Evolutionary conservation across 2,888 invertebrate species (phyloP), one percentile per base, ranked within the genome.

Genomic region (Anoplius nigerrimus): DNA sequence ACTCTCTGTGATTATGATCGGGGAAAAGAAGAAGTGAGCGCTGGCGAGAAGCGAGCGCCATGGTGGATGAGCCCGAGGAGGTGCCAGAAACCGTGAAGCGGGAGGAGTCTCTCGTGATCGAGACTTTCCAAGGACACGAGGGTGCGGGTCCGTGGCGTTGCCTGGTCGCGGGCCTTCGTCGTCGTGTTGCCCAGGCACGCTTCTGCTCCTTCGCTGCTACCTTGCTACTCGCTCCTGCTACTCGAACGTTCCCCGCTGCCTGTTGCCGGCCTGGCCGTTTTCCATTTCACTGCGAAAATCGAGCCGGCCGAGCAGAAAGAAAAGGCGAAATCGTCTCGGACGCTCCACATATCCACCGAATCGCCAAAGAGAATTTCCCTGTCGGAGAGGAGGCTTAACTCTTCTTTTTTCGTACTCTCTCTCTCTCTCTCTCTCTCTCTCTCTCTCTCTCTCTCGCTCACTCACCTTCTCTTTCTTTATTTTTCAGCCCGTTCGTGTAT

Each of bases 11-110:
- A 34, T 34, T 34, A 34, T 34, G 34, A 34, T 34, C 34, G 68
- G 42, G 62, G 56, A 42, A 53, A 42, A 20, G 52, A 61, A 24
- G 62, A 51, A 48, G 45, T 22, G 60, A 18, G 46, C 22, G 43
- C 22, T 56, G 60, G 46, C 61, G 68, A 34, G 59, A 62, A 59
- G 43, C 58, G 55, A 46, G 60, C 63, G 70, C 71, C 78, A 75
- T 66, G 72, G 73, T 66, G 73, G 66, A 67, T 58, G 59, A 62
- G 62, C 60, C 58, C 34, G 57, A 65, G 58, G 65, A 59, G 77
- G 72, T 78, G 82, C 75, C 80, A 80, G 83, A 81, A 84, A 82
- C 80, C 82, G 81, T 82, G 83, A 83, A 83, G 80, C 66, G 75
- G 57, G 13, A 56, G 22, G 45, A 46, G 76, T 72, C 69, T 74